These are phyloP conservation scores for Zoroaster sp. DNA, from an alignment of 53 echinoderm and acorn worm species.

Conservation along the genomic window DNA sequence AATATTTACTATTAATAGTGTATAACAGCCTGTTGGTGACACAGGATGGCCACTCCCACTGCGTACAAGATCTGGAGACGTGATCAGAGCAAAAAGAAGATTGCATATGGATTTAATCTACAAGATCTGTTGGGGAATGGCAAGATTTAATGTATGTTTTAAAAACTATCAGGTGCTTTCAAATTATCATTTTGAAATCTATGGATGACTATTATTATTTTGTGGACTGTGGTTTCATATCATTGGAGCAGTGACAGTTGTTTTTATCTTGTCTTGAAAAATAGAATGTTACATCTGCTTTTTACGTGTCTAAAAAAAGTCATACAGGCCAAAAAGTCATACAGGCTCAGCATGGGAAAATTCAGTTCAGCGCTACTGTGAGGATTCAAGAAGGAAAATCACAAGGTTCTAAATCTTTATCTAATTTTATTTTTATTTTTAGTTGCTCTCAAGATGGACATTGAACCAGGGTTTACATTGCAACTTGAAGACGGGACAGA, in stretches of 20 bases:
- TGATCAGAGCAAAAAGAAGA: not conserved
- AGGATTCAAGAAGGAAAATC: no score
- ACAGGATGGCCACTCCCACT: not conserved
- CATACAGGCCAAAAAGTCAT: no score
- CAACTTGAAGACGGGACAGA: slow-evolving; percentile 3
- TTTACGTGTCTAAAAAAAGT: no score
- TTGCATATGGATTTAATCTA: not conserved
- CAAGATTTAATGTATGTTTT: not conserved
- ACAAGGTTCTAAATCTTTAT: no score
- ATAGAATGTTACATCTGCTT: no score
- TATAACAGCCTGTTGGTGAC: not conserved
- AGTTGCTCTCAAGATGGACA: not conserved
- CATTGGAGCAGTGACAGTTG: no score
- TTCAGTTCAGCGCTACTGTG: no score
- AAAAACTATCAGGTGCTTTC: not conserved
- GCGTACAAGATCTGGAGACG: not conserved
- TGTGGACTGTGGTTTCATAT: no score
- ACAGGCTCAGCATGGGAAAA: no score
- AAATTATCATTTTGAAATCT: no score
- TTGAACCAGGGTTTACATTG: not conserved
- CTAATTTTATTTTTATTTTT: not conserved
- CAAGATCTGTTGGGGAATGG: not conserved
- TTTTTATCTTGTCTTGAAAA: no score
- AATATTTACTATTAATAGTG: not conserved
- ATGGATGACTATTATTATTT: no score